Evolutionary conservation across 1,140 invertebrate species (phyloP).

Genomic region (Coboldia fuscipes): DNA sequence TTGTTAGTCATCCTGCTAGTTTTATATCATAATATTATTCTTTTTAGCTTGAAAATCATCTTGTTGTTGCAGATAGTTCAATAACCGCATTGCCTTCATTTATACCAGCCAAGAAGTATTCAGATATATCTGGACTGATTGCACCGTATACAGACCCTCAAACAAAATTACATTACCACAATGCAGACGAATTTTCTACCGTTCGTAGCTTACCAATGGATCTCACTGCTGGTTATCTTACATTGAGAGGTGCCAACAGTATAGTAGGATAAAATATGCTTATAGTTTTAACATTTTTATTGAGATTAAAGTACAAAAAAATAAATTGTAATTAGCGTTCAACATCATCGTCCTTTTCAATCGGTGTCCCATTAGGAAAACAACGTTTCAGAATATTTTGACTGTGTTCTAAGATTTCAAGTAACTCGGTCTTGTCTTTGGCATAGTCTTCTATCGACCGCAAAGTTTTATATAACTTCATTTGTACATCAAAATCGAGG

Average conservation of each 20-base stretch:
- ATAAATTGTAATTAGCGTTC: too few relatives aligned
- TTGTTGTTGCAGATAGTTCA: constrained; percentile 35
- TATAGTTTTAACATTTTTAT: too few relatives aligned
- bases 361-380: too few relatives aligned
- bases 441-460: too few relatives aligned
- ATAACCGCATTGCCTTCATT: constrained; percentile 82
- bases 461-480: too few relatives aligned
- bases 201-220: constrained; percentile 72
- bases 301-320: too few relatives aligned
- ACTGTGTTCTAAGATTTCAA: too few relatives aligned
- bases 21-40: not conserved
- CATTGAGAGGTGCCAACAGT: constrained; percentile 62
- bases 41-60: not conserved
- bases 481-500: too few relatives aligned
- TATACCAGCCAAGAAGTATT: constrained; percentile 80
- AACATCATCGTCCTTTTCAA: too few relatives aligned
- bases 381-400: too few relatives aligned
- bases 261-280: constrained; percentile 45
- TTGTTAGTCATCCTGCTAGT: constrained; percentile 35
- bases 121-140: constrained; percentile 71
- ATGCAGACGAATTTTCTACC: constrained; percentile 65
- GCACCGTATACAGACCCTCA: constrained; percentile 79
- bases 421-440: too few relatives aligned
- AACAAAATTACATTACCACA: constrained; percentile 66
- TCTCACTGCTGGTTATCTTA: constrained; percentile 70